Evolutionary conservation across 2,797 vertebrate species (phyloP).

Genomic region (Petrocephalus schoutedeni): DNA sequence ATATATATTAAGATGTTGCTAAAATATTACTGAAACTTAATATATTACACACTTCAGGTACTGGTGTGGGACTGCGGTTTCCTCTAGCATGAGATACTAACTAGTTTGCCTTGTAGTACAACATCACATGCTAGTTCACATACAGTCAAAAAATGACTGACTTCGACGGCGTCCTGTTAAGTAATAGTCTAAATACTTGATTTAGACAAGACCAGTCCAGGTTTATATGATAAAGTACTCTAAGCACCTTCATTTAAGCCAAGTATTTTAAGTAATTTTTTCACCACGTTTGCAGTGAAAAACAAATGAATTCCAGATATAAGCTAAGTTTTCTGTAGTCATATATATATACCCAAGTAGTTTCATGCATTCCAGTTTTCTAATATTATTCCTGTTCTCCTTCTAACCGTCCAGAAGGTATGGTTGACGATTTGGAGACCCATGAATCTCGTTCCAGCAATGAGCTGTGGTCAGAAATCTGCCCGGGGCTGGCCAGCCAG

Average conservation of each 20-base stretch:
- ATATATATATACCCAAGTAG: neutral
- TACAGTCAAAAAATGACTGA: neutral
- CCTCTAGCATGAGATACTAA: neutral
- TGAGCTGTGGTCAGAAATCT: conserved; percentile 90
- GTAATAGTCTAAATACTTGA: neutral
- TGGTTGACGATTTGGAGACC: conserved; percentile 73
- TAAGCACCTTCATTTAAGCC: neutral
- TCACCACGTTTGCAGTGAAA: neutral
- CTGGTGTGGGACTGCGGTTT: neutral
- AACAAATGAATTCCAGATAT: neutral
- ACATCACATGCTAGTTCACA: neutral
- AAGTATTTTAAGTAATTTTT: neutral
- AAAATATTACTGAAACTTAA: neutral
- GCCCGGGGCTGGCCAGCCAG: conserved; percentile 67
- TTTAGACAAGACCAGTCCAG: neutral
- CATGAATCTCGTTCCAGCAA: conserved; percentile 61
- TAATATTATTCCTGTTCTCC: neutral
- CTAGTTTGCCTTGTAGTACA: neutral
- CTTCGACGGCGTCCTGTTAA: neutral
- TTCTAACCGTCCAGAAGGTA: conserved; percentile 45
- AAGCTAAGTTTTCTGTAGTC: neutral
- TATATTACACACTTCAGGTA: neutral
- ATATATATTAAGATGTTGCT: neutral
- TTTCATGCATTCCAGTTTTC: neutral
- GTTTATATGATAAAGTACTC: neutral